phyloP scores from a whole-genome alignment of 2,888 invertebrate species.

The Lordiphosa andalusiaca region DNA sequence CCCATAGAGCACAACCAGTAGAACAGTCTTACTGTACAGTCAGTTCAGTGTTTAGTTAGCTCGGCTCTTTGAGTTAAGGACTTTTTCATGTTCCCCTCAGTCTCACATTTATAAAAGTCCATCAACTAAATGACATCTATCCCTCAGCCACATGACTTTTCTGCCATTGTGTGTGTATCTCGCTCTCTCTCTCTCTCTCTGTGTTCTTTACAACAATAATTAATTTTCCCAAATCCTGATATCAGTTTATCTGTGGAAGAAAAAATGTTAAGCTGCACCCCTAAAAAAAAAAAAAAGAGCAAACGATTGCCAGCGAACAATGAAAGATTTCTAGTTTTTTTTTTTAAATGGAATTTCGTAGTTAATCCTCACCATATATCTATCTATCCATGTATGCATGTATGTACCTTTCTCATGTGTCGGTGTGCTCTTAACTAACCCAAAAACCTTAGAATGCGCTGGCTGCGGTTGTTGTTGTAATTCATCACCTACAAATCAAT shows the following conservation, averaged over 20 bases:
- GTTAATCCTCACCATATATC: slow-evolving; percentile 65
- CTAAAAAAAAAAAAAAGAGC: slow-evolving; percentile 57
- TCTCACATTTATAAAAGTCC: slow-evolving; percentile 22
- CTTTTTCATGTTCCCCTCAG: slow-evolving; percentile 1
- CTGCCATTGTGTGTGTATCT: slow-evolving; percentile 31
- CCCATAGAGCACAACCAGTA: too few species aligned
- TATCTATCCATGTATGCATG: slow-evolving; percentile 6
- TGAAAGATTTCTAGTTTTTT: slow-evolving; percentile 47
- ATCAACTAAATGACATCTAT: slow-evolving; percentile 38
- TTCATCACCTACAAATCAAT: slow-evolving; percentile 79
- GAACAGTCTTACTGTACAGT: too few species aligned
- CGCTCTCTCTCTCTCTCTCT: slow-evolving; percentile 5
- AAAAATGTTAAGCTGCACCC: slow-evolving; percentile 60
- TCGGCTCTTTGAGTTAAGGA: neutral
- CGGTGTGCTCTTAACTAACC: slow-evolving; percentile 64
- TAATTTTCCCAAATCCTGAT: slow-evolving; percentile 63
- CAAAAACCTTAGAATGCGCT: slow-evolving; percentile 44
- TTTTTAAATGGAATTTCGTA: slow-evolving; percentile 69
- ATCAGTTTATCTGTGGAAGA: slow-evolving; percentile 59
- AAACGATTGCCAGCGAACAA: slow-evolving; percentile 54
- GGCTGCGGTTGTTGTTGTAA: slow-evolving; percentile 69
- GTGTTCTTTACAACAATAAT: slow-evolving; percentile 51
- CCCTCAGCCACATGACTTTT: slow-evolving; percentile 26
- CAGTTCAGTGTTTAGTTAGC: too few species aligned
- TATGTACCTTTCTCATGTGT: slow-evolving; percentile 56